These are phyloP conservation scores for Lampropteryx suffumata DNA, from an alignment of 2,888 invertebrate genomes.

Conservation along the genomic window DNA sequence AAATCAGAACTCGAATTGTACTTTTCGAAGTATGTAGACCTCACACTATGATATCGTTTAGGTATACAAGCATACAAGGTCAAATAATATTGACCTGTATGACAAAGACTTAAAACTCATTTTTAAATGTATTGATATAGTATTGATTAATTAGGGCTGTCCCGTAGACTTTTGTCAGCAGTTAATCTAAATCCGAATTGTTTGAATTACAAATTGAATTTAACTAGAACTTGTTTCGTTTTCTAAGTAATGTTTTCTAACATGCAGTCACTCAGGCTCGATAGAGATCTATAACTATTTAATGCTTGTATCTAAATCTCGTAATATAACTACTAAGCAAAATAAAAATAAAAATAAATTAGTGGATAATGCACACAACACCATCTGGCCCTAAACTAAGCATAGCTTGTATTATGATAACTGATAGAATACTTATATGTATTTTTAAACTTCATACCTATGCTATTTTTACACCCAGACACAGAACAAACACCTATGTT, in stretches of 20 bases:
- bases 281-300: no score
- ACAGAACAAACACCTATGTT: no score
- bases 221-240: conserved; percentile 54
- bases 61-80: conserved; percentile 24
- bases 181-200: conserved; percentile 70
- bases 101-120: background rate
- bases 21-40: conserved; percentile 59
- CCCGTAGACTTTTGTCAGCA: conserved; percentile 67
- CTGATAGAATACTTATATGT: no score
- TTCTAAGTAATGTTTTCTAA: conserved; percentile 38
- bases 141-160: conserved; percentile 74
- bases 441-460: no score
- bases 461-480: no score
- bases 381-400: no score
- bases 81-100: conserved; percentile 35
- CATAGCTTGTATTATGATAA: no score
- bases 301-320: no score
- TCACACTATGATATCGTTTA: conserved; percentile 64
- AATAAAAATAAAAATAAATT: no score
- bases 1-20: conserved; percentile 45
- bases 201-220: conserved; percentile 69
- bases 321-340: no score
- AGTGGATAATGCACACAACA: no score
- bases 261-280: no score
- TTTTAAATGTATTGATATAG: conserved; percentile 41